These are phyloP conservation scores for Metellina segmentata DNA, from an alignment of 2,888 invertebrate genomes.

Conservation along the genomic window DNA sequence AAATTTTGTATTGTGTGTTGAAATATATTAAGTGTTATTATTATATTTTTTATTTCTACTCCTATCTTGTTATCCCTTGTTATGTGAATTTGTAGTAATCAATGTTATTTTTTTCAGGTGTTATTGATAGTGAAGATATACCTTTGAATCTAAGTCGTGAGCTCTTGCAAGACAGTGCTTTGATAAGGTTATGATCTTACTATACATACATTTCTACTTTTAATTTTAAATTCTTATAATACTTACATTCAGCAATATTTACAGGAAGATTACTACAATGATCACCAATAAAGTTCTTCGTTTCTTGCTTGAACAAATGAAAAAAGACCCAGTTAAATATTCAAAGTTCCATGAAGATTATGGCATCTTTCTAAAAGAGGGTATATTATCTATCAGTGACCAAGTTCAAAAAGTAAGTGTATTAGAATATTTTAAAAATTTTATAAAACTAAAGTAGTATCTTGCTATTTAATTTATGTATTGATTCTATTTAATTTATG, in stretches of 20 bases:
- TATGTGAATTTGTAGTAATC: too few species aligned
- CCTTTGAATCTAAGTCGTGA: slow-evolving; percentile 98
- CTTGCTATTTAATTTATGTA: neutral
- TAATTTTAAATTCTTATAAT: neutral
- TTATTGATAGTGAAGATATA: slow-evolving; percentile 99
- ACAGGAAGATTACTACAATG: slow-evolving; percentile 90
- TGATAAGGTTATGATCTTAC: slow-evolving; percentile 84
- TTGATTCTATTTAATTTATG: slow-evolving; percentile 26
- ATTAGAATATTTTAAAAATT: neutral
- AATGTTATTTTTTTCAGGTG: slow-evolving; percentile 83
- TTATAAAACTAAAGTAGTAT: neutral
- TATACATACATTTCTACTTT: neutral
- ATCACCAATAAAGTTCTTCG: slow-evolving; percentile 91
- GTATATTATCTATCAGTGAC: slow-evolving; percentile 92
- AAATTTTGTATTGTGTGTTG: too few species aligned
- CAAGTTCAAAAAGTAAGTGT: slow-evolving; percentile 88
- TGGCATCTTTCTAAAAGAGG: slow-evolving; percentile 95
- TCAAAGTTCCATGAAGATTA: slow-evolving; percentile 94
- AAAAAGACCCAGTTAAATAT: slow-evolving; percentile 90
- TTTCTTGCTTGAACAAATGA: slow-evolving; percentile 91
- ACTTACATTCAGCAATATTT: slow-evolving; percentile 55
- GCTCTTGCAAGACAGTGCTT: slow-evolving; percentile 93
- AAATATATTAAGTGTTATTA: too few species aligned
- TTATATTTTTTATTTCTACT: too few species aligned
- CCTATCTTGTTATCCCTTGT: too few species aligned